Conservation (phyloP, 2,797 vertebrate genomes). For the Knipowitschia caucasica region DNA sequence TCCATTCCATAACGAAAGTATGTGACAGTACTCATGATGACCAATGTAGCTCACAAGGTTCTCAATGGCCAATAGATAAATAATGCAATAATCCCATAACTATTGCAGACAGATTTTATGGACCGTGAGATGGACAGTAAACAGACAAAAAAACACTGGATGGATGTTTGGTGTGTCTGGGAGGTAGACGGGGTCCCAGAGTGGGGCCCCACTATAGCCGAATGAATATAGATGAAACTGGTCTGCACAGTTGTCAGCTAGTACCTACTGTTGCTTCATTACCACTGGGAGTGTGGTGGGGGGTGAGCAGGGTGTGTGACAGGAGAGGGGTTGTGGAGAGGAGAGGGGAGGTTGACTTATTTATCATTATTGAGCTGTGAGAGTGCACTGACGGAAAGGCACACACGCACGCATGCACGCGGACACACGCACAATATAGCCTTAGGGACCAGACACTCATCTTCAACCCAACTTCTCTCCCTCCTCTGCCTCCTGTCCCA, state of each 20-base stretch:
- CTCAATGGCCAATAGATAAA: conserved; percentile 4
- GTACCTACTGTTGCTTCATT: conserved; percentile 68
- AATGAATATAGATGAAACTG: conserved; percentile 65
- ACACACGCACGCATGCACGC: conserved; percentile 23
- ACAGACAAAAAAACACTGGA: conserved; percentile 16
- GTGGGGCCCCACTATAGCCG: conserved; percentile 46
- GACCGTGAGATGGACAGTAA: conserved; percentile 18
- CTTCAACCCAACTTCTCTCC: conserved; percentile 47
- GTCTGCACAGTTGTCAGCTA: conserved; percentile 60
- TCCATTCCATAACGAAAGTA: background rate
- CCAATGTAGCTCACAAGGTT: background rate
- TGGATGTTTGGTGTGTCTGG: conserved; percentile 49
- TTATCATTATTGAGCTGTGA: conserved; percentile 73
- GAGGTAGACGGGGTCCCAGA: conserved; percentile 43
- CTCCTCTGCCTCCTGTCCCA: conserved; percentile 9
- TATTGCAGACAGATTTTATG: conserved; percentile 4
- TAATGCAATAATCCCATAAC: background rate
- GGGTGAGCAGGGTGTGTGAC: conserved; percentile 41
- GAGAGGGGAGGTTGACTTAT: conserved; percentile 65
- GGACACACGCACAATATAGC: conserved; percentile 37
- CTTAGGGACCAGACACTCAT: conserved; percentile 63
- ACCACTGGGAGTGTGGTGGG: conserved; percentile 51
- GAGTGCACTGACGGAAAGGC: conserved; percentile 43
- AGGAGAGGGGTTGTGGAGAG: conserved; percentile 51
- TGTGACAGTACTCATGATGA: background rate